phyloP scores from a whole-genome alignment of 2,113 vertebrate species.

The Argyrosomus japonicus region DNA sequence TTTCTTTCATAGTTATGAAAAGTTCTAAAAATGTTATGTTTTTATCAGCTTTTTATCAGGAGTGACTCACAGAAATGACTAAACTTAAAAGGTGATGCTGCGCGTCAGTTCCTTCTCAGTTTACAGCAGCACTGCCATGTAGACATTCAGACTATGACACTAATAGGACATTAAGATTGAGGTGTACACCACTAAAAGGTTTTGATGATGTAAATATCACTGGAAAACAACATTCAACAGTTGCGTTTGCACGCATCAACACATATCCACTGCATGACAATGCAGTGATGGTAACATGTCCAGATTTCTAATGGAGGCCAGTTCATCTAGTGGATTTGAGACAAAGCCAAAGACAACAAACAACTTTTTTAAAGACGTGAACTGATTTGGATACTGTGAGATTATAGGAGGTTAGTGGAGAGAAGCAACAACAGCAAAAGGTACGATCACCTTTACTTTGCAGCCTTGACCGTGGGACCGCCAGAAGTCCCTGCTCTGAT shows the following conservation, averaged over 20 bases:
- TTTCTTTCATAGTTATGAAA: slow-evolving; percentile 4
- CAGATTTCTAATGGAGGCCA: background rate
- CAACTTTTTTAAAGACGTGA: background rate
- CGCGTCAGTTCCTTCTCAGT: slow-evolving; percentile 23
- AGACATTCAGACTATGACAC: slow-evolving; percentile 9
- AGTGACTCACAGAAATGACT: slow-evolving; percentile 52
- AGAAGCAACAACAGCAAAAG: background rate
- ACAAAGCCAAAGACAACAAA: background rate
- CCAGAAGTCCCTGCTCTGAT: background rate
- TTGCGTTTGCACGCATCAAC: background rate
- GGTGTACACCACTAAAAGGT: background rate
- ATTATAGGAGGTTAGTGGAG: too few species aligned
- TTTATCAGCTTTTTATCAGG: background rate
- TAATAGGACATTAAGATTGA: background rate
- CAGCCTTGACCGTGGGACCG: background rate
- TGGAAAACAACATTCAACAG: background rate
- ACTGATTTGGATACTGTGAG: background rate
- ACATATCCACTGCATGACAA: background rate
- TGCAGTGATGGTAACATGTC: background rate
- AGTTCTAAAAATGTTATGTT: slow-evolving; percentile 8
- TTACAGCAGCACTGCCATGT: slow-evolving; percentile 12
- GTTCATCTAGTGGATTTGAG: background rate
- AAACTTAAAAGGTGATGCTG: slow-evolving; percentile 34
- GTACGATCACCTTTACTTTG: background rate
- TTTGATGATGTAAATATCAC: background rate